phyloP scores from a whole-genome alignment of 1,140 invertebrate genomes.

The Zaprionus tsacasi region DNA sequence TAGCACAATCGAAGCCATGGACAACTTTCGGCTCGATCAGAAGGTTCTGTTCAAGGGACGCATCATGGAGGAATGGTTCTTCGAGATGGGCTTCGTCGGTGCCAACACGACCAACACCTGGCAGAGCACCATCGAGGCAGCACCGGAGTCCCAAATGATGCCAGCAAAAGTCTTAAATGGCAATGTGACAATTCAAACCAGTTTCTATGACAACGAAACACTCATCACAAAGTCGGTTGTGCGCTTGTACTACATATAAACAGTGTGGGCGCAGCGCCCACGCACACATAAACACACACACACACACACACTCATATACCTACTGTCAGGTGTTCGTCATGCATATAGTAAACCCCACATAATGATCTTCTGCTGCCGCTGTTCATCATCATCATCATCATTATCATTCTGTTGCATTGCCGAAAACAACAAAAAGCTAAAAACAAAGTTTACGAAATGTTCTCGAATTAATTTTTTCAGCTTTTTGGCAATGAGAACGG shows the following conservation, averaged over 20 bases:
- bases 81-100: conserved; percentile 99
- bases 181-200: conserved; percentile 99
- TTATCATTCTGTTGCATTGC: conserved; percentile 32
- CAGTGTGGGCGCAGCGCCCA: conserved; percentile 34
- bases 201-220: conserved; percentile 98
- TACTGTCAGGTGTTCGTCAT: conserved; percentile 46
- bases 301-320: conserved; percentile 7
- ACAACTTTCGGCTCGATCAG: conserved; percentile 98
- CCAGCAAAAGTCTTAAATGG: conserved; percentile 98
- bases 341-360: conserved; percentile 6
- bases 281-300: conserved; percentile 32
- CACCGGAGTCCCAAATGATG: conserved; percentile 99
- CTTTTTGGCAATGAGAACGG: conserved; percentile 20
- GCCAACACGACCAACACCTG: conserved; percentile 99
- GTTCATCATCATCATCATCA: neutral
- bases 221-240: conserved; percentile 98
- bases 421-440: neutral
- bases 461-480: conserved; percentile 16
- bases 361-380: conserved; percentile 39
- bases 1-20: conserved; percentile 97
- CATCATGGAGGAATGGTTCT: conserved; percentile 98
- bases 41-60: conserved; percentile 93
- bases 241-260: conserved; percentile 96
- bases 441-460: conserved; percentile 22
- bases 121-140: conserved; percentile 99